Base-by-base conservation (phyloP, 2,113 vertebrate genomes). In the Chloropsis cyanopogon region DNA sequence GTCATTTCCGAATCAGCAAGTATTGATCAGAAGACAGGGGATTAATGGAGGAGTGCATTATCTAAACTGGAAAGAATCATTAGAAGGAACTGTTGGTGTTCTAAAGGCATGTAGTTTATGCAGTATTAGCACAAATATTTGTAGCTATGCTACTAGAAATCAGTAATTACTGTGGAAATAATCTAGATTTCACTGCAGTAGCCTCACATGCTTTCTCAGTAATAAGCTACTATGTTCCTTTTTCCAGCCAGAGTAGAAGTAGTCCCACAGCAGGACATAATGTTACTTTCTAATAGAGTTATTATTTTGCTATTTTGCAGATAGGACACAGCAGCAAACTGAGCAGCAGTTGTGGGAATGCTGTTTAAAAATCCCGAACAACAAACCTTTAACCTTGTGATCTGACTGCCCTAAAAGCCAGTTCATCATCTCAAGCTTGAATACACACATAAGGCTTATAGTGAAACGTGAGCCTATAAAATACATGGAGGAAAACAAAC, bases 151-250 rank as follows among this genome's bases (percentile, higher is more conserved):
- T 71, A 72, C 59, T 82, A 94, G 60, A 81, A 92, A 91, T 86
- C 44, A 71, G 86, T 93, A 88, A 96, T 90, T 92, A 83, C 64
- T 57, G 59, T 47, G n/a, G 39, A 93, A 96, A 91, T 65, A 90
- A 85, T 85, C 63, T 85, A 78, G 54, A 86, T 84, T 94, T 93
- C 22, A 4, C 39, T 68, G 37, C 84, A 78, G 69, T 80, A 65
- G 5, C 44, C 39, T 61, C 65, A 86, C 42, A 65, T 9, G 41
- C 63, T 59, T 76, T 93, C 46, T 93, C 46, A 61, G 16, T 93
- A 91, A 78, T 75, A 88, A 91, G 84, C 29, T 37, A 42, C 26
- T 80, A 28, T 28, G 26, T 85, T 76, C 25, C 6, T 85, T 96
- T 89, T 78, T 46, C 52, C 46, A 91, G 50, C 42, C 52, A 78